These are phyloP conservation scores for Drosophila teissieri DNA, from an alignment of 1,140 invertebrate species.

Conservation along the genomic window DNA sequence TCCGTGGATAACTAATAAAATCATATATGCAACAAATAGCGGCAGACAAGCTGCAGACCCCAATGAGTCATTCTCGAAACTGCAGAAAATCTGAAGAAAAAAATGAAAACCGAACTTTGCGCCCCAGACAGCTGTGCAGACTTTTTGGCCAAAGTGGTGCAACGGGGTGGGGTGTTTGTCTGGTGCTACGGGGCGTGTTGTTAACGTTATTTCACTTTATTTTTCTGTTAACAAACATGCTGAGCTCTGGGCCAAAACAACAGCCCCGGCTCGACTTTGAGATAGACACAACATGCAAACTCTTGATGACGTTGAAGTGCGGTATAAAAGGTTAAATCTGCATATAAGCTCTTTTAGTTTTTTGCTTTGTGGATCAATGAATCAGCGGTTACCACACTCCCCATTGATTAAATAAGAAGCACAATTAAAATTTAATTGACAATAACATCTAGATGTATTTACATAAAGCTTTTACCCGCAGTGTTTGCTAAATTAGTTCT, in stretches of 20 bases:
- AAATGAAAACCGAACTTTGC: constrained; percentile 48
- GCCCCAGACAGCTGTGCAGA: constrained; percentile 77
- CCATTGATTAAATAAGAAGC: constrained; percentile 19
- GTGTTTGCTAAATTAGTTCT: no score
- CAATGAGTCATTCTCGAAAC: constrained; percentile 69
- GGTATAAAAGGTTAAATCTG: constrained; percentile 45
- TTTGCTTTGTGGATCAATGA: constrained; percentile 20
- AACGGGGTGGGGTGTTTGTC: constrained; percentile 46
- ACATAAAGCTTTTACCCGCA: no score
- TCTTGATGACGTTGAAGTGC: constrained; percentile 27
- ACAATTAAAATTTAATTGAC: neutral
- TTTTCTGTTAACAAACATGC: constrained; percentile 57
- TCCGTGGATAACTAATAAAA: constrained; percentile 74
- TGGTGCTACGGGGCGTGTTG: constrained; percentile 71
- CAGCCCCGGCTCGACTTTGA: constrained; percentile 14
- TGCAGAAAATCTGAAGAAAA: constrained; percentile 12
- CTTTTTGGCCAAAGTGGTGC: constrained; percentile 23
- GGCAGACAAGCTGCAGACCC: constrained; percentile 71
- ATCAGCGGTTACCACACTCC: constrained; percentile 17
- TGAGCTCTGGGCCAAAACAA: constrained; percentile 63
- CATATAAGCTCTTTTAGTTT: constrained; percentile 29
- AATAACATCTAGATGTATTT: neutral
- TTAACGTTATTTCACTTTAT: constrained; percentile 39
- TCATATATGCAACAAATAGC: constrained; percentile 81
- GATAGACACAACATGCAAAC: constrained; percentile 61